Base-by-base conservation (phyloP, 2,113 vertebrate species). In the Pollachius pollachius region DNA sequence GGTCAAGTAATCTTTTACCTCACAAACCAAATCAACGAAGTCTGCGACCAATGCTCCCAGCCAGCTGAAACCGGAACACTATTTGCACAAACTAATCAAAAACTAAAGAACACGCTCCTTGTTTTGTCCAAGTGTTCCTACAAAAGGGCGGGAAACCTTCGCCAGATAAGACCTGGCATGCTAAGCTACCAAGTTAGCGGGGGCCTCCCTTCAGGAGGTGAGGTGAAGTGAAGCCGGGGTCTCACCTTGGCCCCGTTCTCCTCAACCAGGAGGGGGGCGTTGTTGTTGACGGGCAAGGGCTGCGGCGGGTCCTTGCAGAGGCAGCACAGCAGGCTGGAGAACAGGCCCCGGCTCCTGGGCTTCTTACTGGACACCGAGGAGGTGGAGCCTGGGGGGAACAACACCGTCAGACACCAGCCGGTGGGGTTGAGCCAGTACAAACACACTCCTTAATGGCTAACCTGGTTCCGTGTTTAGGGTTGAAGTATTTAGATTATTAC, bases 211-310 rank as follows among this genome's bases (percentile, higher is more conserved):
- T 60, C n/a, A 60, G 21, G 21, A 18, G 21, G n/a, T 34, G 4
- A 34, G 8, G 18, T 62, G 4, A 27, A n/a, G n/a, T n/a, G n/a
- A n/a, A n/a, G 11, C 19, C 2, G 1, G 69, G 27, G 54, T n/a
- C 85, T 9, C 84, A 96, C 95, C 94, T 97, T 96, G 0, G 92
- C 92, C 12, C 94, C 94, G 4, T 97, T 97, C 76, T 96, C 94
- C 63, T 96, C 95, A 52, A 94, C 94, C 61, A 95, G 87, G 52
- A 95, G 91, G 0, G 95, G 94, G 2, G 95, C 92, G n/a, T 95
- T 95, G 74, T 95, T 95, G 82, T 96, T 95, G 74, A 94, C 91
- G 0, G 94, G 91, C 3, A 89, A 79, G 0, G 92, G 85, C 12
- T 95, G 94, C 0, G 91, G 74, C 67, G 92, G 93, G 3, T 95